Evolutionary conservation across 2,888 invertebrate species (phyloP), one percentile per base, ranked within the genome.

Genomic region (Hemistola chrysoprasaria): DNA sequence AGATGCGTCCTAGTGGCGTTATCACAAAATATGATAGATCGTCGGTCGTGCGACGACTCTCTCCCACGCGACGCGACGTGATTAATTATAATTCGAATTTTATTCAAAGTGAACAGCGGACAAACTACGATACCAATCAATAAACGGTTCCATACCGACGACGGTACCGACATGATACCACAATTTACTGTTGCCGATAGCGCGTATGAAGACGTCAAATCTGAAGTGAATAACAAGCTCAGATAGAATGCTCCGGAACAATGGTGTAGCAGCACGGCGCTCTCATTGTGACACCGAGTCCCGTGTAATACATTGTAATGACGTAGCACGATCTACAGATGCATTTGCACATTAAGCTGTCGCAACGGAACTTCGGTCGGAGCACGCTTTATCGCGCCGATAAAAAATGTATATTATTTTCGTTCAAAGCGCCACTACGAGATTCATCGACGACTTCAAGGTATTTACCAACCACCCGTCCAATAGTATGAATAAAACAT

Each of bases 81-180:
- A 88, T 87, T 88, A 87, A 87, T 88, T 86, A 88, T 88, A 88
- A 88, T 88, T 88, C 86, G 87, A 87, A 86, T 88, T 86, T 88
- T 88, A 88, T 88, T 88, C 87, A 88, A 88, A 88, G 88, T 79
- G 85, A 83, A 86, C 86, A 86, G 79, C 86, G 82, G 79, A 85
- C 86, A 84, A 84, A 85, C 84, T 74, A 84, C 74, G 87, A 87
- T 88, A 88, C 86, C 79, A 86, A 88, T 88, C 88, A 87, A 87
- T 88, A 87, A 88, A 85, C 86, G 86, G 87, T 88, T 87, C 83
- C 78, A 75, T 86, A 88, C 87, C 81, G 84, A 78, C 80, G 80
- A 81, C 78, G 79, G 71, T 80, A 82, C 81, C 72, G 77, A 83
- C 85, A 83, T 71, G 85, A 83, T 86, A 86, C 84, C 65, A 87